A percentile compares a stretch with the other conserved stretches of the same genome.
Evolutionary conservation across 2,797 vertebrate genomes (phyloP).

Genomic region (Lophius americanus): DNA sequence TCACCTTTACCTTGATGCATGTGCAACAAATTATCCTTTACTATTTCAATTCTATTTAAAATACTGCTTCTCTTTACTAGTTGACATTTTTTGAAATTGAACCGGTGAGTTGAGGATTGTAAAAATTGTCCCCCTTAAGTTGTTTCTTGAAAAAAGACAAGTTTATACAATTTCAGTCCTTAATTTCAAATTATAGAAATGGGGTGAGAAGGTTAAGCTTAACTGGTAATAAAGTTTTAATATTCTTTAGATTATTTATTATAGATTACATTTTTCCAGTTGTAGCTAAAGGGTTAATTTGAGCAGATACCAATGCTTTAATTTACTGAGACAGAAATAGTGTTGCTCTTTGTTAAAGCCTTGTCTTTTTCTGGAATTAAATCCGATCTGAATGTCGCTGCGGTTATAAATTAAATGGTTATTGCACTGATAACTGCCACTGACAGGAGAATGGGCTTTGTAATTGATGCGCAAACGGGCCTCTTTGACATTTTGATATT

Average conservation of each 20-base stretch:
- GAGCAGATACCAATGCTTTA: slow-evolving; percentile 44
- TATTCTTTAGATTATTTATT: no score
- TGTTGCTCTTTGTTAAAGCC: slow-evolving; percentile 35
- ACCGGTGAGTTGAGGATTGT: neutral
- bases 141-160: no score
- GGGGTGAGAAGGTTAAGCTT: no score
- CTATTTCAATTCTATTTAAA: neutral
- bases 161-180: no score
- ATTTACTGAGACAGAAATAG: slow-evolving; percentile 47
- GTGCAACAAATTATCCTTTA: neutral
- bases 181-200: no score
- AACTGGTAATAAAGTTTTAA: no score
- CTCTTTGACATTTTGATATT: slow-evolving; percentile 14
- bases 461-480: slow-evolving; percentile 56
- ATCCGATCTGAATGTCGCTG: slow-evolving; percentile 46
- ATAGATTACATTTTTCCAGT: no score
- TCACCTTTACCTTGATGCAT: slow-evolving; percentile 8
- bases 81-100: neutral
- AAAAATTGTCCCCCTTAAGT: neutral
- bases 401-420: slow-evolving; percentile 67
- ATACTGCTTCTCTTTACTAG: neutral
- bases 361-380: slow-evolving; percentile 55
- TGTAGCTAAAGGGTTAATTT: no score
- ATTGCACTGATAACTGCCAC: slow-evolving; percentile 54
- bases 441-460: slow-evolving; percentile 48